Base-by-base conservation (phyloP, 2,888 invertebrate genomes). In the Itoplectis maculator region DNA sequence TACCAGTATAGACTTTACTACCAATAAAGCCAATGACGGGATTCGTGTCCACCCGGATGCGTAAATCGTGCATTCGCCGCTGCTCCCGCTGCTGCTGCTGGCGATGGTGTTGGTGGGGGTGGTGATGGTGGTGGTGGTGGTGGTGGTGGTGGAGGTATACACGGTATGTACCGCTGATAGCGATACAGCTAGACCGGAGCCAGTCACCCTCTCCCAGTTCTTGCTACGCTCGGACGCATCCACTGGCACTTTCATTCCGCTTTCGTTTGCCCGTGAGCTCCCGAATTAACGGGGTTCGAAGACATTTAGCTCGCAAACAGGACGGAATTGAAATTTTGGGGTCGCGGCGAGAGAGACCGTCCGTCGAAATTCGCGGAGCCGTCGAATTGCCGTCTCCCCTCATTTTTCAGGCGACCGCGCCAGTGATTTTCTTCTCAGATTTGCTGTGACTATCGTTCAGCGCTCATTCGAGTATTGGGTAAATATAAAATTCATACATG, bases 11-110 rank as follows among this genome's bases (percentile, higher is more conserved):
- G 88, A 90, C 88, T 91, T 91, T 91, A 90, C 87, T 88, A 87
- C 89, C 90, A 88, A 91, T 91, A 90, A 90, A 91, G 87, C 89
- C 90, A 91, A 90, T 89, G 89, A 88, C 89, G 87, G 90, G 88
- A 88, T 89, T 88, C 89, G 87, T 87, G 88, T 89, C 87, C 88
- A 88, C 82, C 86, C 88, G 87, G 87, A 90, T 89, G 88, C 89
- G 87, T 89, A 89, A 89, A 89, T 89, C 87, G 89, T 88, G 83
- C 86, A 87, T 86, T 88, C 85, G 86, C 84, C 83, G 86, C 86
- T 82, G 13, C 40, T 63, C 40, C 76, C 23, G 81, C 56, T 70
- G 59, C 65, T 61, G 63, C 54, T 66, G 49, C 49, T 35, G 13
- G 49, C 37, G 7, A 45, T 35, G 49, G 35, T 73, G 35, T 35